These are phyloP conservation scores for Vidua chalybeata DNA, from an alignment of 2,113 vertebrate genomes.

Conservation along the genomic window DNA sequence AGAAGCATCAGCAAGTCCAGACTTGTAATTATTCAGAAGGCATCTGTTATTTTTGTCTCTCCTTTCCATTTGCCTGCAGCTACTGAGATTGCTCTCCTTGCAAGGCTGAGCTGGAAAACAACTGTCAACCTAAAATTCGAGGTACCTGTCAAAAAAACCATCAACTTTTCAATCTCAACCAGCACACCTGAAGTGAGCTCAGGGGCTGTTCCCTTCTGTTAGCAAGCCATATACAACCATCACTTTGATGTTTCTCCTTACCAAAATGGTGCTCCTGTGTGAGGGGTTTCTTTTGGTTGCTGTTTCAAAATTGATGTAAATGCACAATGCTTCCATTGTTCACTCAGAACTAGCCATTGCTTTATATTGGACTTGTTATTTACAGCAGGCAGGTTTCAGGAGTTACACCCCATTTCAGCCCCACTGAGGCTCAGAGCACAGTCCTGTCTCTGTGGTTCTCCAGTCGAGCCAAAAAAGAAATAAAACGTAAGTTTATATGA, in stretches of 20 bases:
- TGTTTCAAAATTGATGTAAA: not conserved
- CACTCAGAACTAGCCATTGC: not conserved
- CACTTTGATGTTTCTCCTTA: not conserved
- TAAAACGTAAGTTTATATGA: not conserved
- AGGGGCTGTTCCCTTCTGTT: not conserved
- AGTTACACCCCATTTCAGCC: not conserved
- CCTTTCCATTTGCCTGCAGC: not conserved
- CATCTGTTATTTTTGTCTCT: not conserved
- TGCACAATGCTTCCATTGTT: not conserved
- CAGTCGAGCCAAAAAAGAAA: not conserved
- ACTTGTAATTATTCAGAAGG: not conserved
- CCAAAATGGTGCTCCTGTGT: not conserved
- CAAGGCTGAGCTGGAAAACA: not conserved
- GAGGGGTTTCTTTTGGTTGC: no score
- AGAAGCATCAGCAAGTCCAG: not conserved
- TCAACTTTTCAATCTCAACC: not conserved
- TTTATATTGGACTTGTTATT: not conserved
- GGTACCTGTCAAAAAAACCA: accelerated
- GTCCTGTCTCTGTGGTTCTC: not conserved
- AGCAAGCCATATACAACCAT: not conserved
- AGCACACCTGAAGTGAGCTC: not conserved
- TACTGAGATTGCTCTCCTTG: not conserved
- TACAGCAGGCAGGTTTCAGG: not conserved
- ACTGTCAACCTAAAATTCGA: not conserved
- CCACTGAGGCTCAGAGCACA: not conserved